A percentile compares a stretch with the other conserved stretches of the same genome.
phyloP scores from a whole-genome alignment of 2,888 invertebrate genomes.

The Panzeria rudis region DNA sequence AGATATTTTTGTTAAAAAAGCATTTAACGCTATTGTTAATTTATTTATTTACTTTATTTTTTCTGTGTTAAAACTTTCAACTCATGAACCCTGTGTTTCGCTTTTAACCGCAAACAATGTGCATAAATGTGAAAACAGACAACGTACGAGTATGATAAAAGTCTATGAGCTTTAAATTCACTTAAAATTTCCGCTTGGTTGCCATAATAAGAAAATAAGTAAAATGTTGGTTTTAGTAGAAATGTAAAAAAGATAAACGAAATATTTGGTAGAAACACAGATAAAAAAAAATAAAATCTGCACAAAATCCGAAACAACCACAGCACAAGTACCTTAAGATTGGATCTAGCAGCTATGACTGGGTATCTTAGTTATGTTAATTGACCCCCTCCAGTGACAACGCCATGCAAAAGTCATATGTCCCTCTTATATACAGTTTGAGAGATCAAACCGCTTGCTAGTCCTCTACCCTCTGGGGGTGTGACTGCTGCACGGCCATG shows the following conservation, averaged over 20 bases:
- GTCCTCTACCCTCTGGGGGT: no score
- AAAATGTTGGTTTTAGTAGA: neutral
- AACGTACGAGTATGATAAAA: neutral
- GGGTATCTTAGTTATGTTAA: no score
- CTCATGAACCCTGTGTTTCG: slow-evolving; percentile 37
- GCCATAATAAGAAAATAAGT: neutral
- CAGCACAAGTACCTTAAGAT: no score
- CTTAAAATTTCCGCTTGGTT: slow-evolving; percentile 39
- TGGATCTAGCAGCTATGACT: no score
- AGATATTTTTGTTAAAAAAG: slow-evolving; percentile 7
- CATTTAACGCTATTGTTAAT: neutral
- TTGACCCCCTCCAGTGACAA: no score
- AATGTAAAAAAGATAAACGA: neutral
- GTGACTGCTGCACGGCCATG: no score
- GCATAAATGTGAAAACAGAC: neutral
- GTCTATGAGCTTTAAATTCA: neutral
- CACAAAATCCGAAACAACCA: no score
- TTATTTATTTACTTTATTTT: neutral
- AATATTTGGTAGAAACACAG: neutral
- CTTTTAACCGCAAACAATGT: slow-evolving; percentile 29
- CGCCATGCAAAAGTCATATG: no score
- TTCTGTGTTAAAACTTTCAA: slow-evolving; percentile 16
- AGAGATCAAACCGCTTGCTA: no score
- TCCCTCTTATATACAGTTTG: no score
- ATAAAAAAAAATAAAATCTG: neutral